Evolutionary conservation across 2,888 invertebrate species (phyloP).

Genomic region (Steromphala cineraria): DNA sequence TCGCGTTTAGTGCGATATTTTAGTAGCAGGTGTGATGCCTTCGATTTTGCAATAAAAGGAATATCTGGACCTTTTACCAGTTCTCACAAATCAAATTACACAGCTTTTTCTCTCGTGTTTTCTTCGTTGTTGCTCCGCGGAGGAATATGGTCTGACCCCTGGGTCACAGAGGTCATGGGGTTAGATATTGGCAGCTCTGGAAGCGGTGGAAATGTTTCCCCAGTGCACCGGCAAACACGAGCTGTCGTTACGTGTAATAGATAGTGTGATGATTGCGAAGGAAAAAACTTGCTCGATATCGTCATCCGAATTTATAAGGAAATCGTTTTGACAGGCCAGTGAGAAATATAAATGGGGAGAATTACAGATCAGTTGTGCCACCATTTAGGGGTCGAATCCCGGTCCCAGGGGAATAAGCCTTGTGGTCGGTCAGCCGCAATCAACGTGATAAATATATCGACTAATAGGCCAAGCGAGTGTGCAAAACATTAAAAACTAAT

Average conservation of each 20-base stretch:
- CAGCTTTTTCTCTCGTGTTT: conserved; percentile 32
- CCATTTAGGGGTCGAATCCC: background rate
- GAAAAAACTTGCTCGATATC: conserved; percentile 22
- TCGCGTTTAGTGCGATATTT: conserved; percentile 43
- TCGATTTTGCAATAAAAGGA: conserved; percentile 41
- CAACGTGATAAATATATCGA: conserved; percentile 7
- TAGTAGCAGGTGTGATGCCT: conserved; percentile 41
- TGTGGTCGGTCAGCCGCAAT: background rate
- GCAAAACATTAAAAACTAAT: conserved; percentile 17
- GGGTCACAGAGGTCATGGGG: conserved; percentile 1
- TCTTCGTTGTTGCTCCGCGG: conserved; percentile 12
- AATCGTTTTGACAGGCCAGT: conserved; percentile 23
- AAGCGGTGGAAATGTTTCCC: conserved; percentile 22
- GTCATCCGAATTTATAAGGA: conserved; percentile 20
- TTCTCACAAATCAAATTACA: conserved; percentile 32
- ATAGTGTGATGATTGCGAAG: conserved; percentile 22
- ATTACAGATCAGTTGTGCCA: conserved; percentile 16
- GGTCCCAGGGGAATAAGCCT: background rate
- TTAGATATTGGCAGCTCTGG: conserved; percentile 3
- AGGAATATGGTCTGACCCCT: conserved; percentile 15
- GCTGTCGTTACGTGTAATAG: conserved; percentile 21
- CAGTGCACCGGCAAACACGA: background rate
- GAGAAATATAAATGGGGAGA: conserved; percentile 18
- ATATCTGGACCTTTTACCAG: conserved; percentile 40
- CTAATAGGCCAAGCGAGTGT: background rate